phyloP scores from a whole-genome alignment of 2,888 invertebrate species.

The Cheilosia urbana region DNA sequence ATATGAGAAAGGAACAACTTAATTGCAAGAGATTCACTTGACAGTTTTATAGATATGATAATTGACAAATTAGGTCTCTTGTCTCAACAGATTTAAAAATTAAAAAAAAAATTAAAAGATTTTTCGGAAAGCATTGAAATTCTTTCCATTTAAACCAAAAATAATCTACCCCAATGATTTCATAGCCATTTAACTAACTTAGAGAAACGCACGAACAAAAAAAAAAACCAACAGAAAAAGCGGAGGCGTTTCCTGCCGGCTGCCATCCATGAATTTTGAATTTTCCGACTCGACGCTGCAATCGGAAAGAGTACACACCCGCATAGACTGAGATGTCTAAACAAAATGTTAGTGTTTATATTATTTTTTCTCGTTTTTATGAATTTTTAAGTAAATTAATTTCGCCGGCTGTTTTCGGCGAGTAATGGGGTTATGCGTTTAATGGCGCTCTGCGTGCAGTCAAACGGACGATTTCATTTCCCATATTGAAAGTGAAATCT shows the following conservation, averaged over 20 bases:
- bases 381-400: constrained; percentile 35
- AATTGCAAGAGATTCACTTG: constrained; percentile 4
- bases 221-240: neutral
- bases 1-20: neutral
- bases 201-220: constrained; percentile 33
- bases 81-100: neutral
- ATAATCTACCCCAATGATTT: constrained; percentile 61
- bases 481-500: constrained; percentile 10
- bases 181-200: constrained; percentile 32
- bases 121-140: constrained; percentile 21
- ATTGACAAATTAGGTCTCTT: constrained; percentile 12
- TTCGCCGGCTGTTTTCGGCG: constrained; percentile 23
- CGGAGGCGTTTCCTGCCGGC: constrained; percentile 43
- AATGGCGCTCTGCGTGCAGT: constrained; percentile 30
- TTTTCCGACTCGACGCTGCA: constrained; percentile 7
- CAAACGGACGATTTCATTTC: constrained; percentile 32
- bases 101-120: neutral
- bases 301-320: neutral
- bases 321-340: constrained; percentile 44
- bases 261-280: constrained; percentile 38
- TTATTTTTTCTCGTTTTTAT: constrained; percentile 28
- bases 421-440: constrained; percentile 45
- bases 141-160: constrained; percentile 54
- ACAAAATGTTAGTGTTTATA: constrained; percentile 51
- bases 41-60: neutral